Conservation (phyloP, 2,888 invertebrate genomes). For the Epirrhoe tristata region DNA sequence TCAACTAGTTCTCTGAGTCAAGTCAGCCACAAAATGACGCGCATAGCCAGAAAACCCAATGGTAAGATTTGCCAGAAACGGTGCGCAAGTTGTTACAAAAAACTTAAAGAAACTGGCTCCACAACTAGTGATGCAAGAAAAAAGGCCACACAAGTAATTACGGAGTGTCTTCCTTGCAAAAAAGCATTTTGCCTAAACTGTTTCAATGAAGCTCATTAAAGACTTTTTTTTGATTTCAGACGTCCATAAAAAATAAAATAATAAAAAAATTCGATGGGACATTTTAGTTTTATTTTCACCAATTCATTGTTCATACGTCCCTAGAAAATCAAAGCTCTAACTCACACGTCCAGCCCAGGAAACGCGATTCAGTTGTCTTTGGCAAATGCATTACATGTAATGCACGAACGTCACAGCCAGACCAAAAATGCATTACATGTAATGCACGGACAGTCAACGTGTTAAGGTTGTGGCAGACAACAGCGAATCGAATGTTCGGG, state of each 20-base stretch:
- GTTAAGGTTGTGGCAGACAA: too few species aligned
- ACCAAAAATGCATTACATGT: conserved; percentile 23
- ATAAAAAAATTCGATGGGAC: not conserved
- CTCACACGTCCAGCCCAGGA: conserved; percentile 29
- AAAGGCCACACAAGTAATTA: conserved; percentile 40
- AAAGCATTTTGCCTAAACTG: conserved; percentile 37
- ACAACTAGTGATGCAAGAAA: conserved; percentile 32
- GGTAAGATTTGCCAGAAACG: conserved; percentile 40
- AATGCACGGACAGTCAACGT: conserved; percentile 18
- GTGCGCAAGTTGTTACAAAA: conserved; percentile 39
- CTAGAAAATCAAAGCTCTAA: conserved; percentile 29
- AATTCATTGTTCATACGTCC: conserved; percentile 28
- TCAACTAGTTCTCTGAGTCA: conserved; percentile 36
- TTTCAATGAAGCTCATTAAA: not conserved
- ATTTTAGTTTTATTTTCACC: conserved; percentile 19
- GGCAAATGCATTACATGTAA: conserved; percentile 11
- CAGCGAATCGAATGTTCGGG: too few species aligned
- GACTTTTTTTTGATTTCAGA: conserved; percentile 39
- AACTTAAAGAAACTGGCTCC: conserved; percentile 5
- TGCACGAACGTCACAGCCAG: conserved; percentile 22
- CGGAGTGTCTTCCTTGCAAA: conserved; percentile 43
- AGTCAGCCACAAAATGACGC: conserved; percentile 36
- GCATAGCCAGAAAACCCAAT: too few species aligned
- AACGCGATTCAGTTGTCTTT: conserved; percentile 26
- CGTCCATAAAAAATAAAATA: conserved; percentile 1